Evolutionary conservation across 2,888 invertebrate genomes (phyloP).

Genomic region (Drosophila crucigera): DNA sequence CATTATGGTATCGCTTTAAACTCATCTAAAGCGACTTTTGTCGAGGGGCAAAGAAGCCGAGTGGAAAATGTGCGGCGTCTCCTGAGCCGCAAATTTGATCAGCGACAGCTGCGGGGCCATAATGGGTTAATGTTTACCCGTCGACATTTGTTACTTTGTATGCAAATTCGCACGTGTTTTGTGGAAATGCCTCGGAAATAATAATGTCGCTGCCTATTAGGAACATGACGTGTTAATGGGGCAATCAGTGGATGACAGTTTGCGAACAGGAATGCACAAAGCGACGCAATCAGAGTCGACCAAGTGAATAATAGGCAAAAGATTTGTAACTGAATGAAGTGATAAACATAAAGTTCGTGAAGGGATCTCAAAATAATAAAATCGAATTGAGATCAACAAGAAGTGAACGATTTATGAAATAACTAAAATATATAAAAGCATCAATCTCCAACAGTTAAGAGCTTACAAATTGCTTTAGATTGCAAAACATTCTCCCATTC

Average conservation of each 20-base stretch:
- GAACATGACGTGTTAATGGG: conserved; percentile 51
- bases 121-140: conserved; percentile 70
- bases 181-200: conserved; percentile 44
- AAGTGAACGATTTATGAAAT: not conserved
- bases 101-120: conserved; percentile 37
- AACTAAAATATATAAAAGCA: not conserved
- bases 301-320: not conserved
- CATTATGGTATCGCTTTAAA: conserved; percentile 61
- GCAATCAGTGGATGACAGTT: conserved; percentile 38
- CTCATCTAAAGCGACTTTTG: conserved; percentile 72
- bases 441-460: not conserved
- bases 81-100: conserved; percentile 48
- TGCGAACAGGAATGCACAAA: conserved; percentile 20
- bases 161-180: conserved; percentile 59
- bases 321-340: conserved; percentile 6
- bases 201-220: conserved; percentile 70
- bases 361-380: not conserved
- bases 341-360: not conserved
- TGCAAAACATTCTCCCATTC: not conserved
- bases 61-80: conserved; percentile 66
- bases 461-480: not conserved
- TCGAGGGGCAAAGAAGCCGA: conserved; percentile 42
- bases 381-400: not conserved
- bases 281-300: conserved; percentile 10
- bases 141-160: conserved; percentile 15